A percentile compares a stretch with the other conserved stretches of the same genome.
Conservation (phyloP, 2,797 vertebrate species). For the Lacerta agilis region DNA sequence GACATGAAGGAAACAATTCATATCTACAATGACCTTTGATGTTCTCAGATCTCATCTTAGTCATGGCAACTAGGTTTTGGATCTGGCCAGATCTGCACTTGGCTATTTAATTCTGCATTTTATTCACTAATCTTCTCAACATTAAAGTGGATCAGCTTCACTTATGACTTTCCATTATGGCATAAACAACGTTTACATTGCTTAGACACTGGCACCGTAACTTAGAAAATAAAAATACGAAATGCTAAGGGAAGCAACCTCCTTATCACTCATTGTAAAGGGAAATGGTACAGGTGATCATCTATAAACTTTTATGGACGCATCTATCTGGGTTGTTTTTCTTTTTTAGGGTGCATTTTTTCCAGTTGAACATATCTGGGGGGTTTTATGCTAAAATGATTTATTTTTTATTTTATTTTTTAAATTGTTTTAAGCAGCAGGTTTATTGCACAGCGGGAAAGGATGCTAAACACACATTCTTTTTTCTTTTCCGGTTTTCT, state of each 20-base stretch:
- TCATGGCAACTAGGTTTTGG: not conserved
- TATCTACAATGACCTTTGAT: not conserved
- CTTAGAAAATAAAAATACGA: slow-evolving; percentile 44
- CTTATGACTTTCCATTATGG: not conserved
- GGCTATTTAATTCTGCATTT: not conserved
- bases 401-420: too few relatives aligned
- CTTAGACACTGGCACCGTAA: not conserved
- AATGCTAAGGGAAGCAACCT: slow-evolving; percentile 34
- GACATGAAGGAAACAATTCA: not conserved
- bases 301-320: not conserved
- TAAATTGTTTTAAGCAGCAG: slow-evolving; percentile 1
- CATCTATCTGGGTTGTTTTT: too few relatives aligned
- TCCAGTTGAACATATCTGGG: slow-evolving; percentile 18
- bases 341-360: not conserved
- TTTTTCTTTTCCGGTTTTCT: slow-evolving; percentile 19
- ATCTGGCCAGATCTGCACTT: not conserved
- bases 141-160: slow-evolving; percentile 15
- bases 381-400: slow-evolving; percentile 17
- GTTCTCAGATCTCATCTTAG: not conserved
- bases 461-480: not conserved
- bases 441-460: slow-evolving; percentile 43
- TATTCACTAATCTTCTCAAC: not conserved
- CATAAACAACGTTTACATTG: slow-evolving; percentile 1
- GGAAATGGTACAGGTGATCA: not conserved
- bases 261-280: slow-evolving; percentile 9